These are phyloP conservation scores for Hypsibius dujardini DNA, from an alignment of 1,140 invertebrate species.

Conservation along the genomic window DNA sequence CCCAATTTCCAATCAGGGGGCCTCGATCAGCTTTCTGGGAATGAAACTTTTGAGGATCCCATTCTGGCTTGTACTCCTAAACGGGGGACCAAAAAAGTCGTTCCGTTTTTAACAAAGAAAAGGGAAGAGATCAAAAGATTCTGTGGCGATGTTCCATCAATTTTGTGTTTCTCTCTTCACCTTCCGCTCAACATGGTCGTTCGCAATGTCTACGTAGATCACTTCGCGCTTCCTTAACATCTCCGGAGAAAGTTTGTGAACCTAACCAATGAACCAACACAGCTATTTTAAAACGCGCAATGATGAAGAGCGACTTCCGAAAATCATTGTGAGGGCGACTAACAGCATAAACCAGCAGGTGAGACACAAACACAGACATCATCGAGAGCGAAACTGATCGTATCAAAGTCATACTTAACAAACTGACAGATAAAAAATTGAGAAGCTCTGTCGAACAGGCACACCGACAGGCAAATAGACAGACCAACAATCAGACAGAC, in stretches of 20 bases:
- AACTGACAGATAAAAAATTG: background rate
- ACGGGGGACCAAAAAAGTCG: background rate
- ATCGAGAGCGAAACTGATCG: conserved; percentile 16
- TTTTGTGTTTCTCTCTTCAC: conserved; percentile 35
- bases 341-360: background rate
- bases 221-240: conserved; percentile 73
- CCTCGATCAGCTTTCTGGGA: conserved; percentile 85
- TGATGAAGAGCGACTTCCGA: conserved; percentile 18
- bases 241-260: conserved; percentile 68
- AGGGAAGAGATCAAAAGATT: background rate
- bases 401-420: background rate
- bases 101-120: background rate
- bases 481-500: too few relatives aligned
- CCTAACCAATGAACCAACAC: conserved; percentile 37
- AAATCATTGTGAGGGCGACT: background rate
- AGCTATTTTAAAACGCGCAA: conserved; percentile 20
- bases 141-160: conserved; percentile 23
- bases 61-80: conserved; percentile 66
- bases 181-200: conserved; percentile 48
- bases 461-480: too few relatives aligned
- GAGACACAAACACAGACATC: conserved; percentile 27
- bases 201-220: conserved; percentile 81
- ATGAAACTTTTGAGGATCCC: conserved; percentile 72
- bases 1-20: conserved; percentile 62
- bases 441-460: background rate